Percentiles rank a stretch among this genome's conserved stretches.
Evolutionary conservation across 2,113 vertebrate genomes (phyloP).

Genomic region (Cygnus buccinator): DNA sequence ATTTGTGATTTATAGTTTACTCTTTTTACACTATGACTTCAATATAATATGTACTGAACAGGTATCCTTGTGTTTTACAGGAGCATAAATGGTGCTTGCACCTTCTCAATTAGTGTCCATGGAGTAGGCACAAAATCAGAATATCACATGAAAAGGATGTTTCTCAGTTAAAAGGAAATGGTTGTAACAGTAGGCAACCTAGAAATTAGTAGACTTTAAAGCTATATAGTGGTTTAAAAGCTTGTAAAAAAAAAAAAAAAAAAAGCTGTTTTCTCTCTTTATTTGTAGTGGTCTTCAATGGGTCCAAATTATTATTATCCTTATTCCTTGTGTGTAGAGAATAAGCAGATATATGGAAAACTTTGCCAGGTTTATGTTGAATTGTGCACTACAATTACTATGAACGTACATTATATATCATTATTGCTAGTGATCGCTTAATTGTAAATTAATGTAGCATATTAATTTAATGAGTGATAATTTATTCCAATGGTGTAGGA

Average conservation of each 20-base stretch:
- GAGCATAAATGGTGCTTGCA: not conserved
- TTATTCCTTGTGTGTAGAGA: not conserved
- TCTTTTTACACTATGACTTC: not conserved
- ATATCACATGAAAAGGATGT: not conserved
- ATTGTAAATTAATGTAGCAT: slow-evolving; percentile 37
- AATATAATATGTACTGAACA: not conserved
- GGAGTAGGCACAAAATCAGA: not conserved
- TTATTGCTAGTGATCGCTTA: slow-evolving; percentile 25
- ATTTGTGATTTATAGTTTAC: not conserved
- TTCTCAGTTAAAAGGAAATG: not conserved
- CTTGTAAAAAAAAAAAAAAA: not conserved
- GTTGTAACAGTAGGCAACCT: not conserved
- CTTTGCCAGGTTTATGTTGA: not conserved
- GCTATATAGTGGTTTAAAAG: not conserved
- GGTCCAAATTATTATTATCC: not conserved
- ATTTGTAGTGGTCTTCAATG: not conserved
- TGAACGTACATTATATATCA: not conserved
- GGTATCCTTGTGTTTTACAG: not conserved
- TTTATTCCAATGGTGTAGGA: slow-evolving; percentile 23
- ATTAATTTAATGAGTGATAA: slow-evolving; percentile 18
- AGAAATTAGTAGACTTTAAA: not conserved
- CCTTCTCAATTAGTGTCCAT: not conserved
- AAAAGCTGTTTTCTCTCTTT: not conserved
- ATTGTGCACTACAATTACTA: not conserved
- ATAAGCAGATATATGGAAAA: not conserved